Percentiles rank a stretch among this genome's conserved stretches.
These are phyloP conservation scores for Pygmarrhopalites habei DNA, from an alignment of 1,140 invertebrate species.

Conservation along the genomic window DNA sequence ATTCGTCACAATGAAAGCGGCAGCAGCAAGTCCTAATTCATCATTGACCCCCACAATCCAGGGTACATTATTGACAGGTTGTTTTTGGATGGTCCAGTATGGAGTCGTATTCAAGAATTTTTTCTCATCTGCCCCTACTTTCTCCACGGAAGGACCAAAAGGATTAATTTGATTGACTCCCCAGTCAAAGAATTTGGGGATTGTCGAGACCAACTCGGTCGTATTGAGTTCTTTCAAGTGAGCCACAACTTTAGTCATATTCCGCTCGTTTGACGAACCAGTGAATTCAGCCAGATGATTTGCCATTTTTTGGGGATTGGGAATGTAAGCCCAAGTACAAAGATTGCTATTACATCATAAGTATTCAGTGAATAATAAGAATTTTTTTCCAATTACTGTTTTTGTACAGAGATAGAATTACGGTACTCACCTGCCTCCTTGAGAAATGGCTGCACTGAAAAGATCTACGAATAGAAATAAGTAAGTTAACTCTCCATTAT, in stretches of 20 bases:
- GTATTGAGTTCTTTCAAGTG: constrained; percentile 61
- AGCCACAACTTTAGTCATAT: constrained; percentile 55
- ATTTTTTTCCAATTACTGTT: too few relatives aligned
- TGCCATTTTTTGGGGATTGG: constrained; percentile 59
- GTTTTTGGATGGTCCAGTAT: constrained; percentile 32
- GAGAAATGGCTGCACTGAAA: constrained; percentile 37
- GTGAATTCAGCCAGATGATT: constrained; percentile 56
- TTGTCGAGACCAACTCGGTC: constrained; percentile 48
- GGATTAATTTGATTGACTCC: constrained; percentile 54
- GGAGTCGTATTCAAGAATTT: constrained; percentile 55
- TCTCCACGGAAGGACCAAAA: constrained; percentile 55
- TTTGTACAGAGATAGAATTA: too few relatives aligned
- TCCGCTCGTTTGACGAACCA: constrained; percentile 58
- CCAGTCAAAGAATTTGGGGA: constrained; percentile 48
- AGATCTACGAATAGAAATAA: constrained; percentile 41
- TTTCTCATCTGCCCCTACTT: constrained; percentile 41
- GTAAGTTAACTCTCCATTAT: too few relatives aligned
- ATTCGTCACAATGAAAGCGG: too few relatives aligned
- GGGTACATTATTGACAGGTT: constrained; percentile 19
- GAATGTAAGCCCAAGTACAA: constrained; percentile 60
- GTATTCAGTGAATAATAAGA: too few relatives aligned
- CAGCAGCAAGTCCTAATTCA: constrained; percentile 21
- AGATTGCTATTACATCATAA: too few relatives aligned
- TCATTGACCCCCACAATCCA: constrained; percentile 36
- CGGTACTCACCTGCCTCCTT: constrained; percentile 72